Evolutionary conservation across 2,113 vertebrate genomes (phyloP).

Genomic region (Pollachius pollachius): DNA sequence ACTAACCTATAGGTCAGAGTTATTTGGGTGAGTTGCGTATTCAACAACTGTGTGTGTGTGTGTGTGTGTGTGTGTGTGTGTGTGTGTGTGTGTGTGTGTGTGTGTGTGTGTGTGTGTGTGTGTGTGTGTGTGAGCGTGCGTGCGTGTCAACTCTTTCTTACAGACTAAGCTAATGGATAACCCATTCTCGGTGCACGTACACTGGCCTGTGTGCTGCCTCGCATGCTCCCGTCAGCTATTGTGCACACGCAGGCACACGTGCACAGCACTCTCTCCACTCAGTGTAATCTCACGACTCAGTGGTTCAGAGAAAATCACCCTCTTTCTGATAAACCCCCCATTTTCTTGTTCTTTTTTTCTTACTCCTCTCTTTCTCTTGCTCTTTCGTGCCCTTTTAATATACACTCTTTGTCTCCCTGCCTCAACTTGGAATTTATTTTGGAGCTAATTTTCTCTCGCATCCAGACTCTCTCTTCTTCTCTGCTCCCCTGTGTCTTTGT

Average conservation of each 20-base stretch:
- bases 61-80: background rate
- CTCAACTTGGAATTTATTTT: background rate
- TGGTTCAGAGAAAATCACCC: constrained; percentile 75
- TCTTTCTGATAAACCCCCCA: constrained; percentile 64
- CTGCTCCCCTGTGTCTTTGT: background rate
- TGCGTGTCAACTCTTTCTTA: background rate
- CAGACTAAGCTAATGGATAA: constrained; percentile 21
- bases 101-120: background rate
- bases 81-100: background rate
- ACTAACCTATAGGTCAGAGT: too few species aligned
- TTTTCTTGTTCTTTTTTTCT: constrained; percentile 35
- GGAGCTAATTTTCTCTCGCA: background rate
- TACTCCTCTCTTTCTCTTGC: constrained; percentile 5
- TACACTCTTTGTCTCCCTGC: background rate
- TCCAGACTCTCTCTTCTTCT: background rate
- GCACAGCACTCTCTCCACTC: constrained; percentile 42
- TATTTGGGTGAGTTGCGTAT: too few species aligned
- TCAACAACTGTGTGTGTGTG: background rate
- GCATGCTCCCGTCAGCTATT: too few species aligned
- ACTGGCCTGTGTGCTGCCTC: background rate
- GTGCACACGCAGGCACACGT: background rate
- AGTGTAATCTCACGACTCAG: constrained; percentile 77
- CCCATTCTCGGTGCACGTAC: constrained; percentile 18
- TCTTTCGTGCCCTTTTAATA: background rate
- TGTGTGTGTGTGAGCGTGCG: background rate